Evolutionary conservation across 37 sponge, comb jelly and placozoan species (phyloP), one percentile per base, ranked within the genome.

Genomic region (Tethya wilhelma): DNA sequence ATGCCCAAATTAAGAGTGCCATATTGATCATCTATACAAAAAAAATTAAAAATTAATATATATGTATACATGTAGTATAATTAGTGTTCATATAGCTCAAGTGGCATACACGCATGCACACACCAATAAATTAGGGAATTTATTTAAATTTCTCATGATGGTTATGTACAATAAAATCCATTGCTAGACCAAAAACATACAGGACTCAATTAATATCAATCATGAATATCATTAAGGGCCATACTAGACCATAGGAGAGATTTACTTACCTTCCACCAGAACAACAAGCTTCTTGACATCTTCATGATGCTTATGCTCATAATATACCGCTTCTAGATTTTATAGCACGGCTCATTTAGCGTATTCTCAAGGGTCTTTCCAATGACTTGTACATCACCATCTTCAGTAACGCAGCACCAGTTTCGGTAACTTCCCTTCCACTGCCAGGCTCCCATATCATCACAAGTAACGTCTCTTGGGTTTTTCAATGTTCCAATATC

Each of bases 381-480:
- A 6, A 67, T 4, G 5, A 67, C 39, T 37, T 4, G 3, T 2
- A 66, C 79, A 67, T 19, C 25, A 4, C 79, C 79, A 33, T 25
- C 23, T 37, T 59, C 77, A 60, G 59, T 65, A 1, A 77, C 64
- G 26, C 2, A 12, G 4, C 59, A 28, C 77, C 77, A 77, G n/a
- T 8, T 36, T 41, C 53, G 23, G 26, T 38, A 30, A 39, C 65
- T 59, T 14, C 64, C 77, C 20, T 29, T 57, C 79, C 79, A 79
- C 57, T 79, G 66, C 68, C 79, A 79, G 28, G 28, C 37, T 22
- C 79, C 69, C 79, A 79, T 79, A 55, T 79, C 79, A 79, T 79
- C 79, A 79, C 79, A 79, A 3, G 37, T 32, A 20, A 79, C 67
- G n/a, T 79, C 79, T n/a, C 69, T 2, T 14, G 68, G 58, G 14